Evolutionary conservation across 23 tunicate species (phyloP), one percentile per base, ranked within the genome.

Genomic region (Styela plicata): DNA sequence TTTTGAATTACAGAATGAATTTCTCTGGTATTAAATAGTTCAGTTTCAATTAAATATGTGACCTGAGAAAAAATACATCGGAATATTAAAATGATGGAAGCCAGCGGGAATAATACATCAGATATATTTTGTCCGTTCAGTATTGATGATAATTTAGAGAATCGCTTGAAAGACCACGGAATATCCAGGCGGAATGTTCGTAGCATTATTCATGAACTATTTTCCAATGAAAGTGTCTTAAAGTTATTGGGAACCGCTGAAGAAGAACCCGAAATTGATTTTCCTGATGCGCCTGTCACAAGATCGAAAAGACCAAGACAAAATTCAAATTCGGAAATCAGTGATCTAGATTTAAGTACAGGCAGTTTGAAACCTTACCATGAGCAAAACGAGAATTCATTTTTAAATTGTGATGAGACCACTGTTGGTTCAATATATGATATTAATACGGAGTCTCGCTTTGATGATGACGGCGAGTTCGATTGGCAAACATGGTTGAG

Each of bases 221-320:
- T 76, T 27, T 13, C 81, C 27, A 44, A 76, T 76, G 66, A 76
- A 76, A 76, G 37, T 44, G 81, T 76, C 16, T 53, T 76, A 57
- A 76, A 27, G 66, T 76, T 76, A 76, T 44, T 76, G 21, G 66
- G 44, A 24, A 27, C 63, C 0, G 37, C 7, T 20, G 66, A 76
- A 0, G 66, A 22, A 24, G 64, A 44, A 29, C 81, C 31, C 22
- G 81, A 76, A 53, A 21, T 76, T 13, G 66, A 76, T 44, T 0
- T 76, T n/a, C 64, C 81, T 7, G 64, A 36, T 24, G 64, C 29
- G 10, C 81, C 66, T 7, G 66, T 52, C 29, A 76, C 81, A 1
- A 52, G 81, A 24, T 76, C 81, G 24, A 76, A 76, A 44, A 52
- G 31, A 21, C 31, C 71, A 29, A 21, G 81, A 20, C 20, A 7